Conservation (phyloP, 2,113 vertebrate genomes). For the Amblyornis subalaris region DNA sequence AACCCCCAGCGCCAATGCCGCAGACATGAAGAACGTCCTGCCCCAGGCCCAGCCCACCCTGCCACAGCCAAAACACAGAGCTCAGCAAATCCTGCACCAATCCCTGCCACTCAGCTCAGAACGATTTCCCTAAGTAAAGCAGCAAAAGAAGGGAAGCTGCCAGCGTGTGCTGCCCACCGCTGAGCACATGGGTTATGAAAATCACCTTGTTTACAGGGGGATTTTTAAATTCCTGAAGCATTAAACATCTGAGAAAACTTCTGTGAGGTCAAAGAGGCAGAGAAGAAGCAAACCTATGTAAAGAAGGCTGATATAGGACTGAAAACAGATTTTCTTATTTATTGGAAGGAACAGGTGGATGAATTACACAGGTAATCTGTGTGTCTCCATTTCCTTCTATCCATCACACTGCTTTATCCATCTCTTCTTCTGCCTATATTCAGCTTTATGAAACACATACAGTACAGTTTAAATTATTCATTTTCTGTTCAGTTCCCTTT, state of each 20-base stretch:
- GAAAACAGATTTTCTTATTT: conserved; percentile 62
- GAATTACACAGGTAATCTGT: conserved; percentile 58
- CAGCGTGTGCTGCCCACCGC: neutral
- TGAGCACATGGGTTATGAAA: neutral
- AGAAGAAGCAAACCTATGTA: conserved; percentile 11
- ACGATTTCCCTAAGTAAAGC: neutral
- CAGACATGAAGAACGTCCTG: accelerated
- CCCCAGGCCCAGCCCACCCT: neutral
- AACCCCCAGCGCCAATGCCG: neutral
- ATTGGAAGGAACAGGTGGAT: conserved; percentile 57
- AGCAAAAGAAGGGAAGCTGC: neutral
- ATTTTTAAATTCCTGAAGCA: neutral
- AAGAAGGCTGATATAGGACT: conserved; percentile 43
- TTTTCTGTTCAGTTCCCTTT: conserved; percentile 48
- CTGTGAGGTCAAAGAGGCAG: conserved; percentile 25
- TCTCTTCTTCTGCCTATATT: conserved; percentile 54
- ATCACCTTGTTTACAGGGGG: neutral
- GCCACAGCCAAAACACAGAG: accelerated
- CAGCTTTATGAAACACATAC: conserved; percentile 48
- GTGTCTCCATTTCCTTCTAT: neutral
- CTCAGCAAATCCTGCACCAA: neutral
- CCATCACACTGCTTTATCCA: neutral
- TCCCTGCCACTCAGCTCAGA: neutral
- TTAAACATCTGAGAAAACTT: conserved; percentile 18
- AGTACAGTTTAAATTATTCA: conserved; percentile 59